Base-by-base conservation (phyloP, 2,113 vertebrate species). In the Amia ocellicauda region DNA sequence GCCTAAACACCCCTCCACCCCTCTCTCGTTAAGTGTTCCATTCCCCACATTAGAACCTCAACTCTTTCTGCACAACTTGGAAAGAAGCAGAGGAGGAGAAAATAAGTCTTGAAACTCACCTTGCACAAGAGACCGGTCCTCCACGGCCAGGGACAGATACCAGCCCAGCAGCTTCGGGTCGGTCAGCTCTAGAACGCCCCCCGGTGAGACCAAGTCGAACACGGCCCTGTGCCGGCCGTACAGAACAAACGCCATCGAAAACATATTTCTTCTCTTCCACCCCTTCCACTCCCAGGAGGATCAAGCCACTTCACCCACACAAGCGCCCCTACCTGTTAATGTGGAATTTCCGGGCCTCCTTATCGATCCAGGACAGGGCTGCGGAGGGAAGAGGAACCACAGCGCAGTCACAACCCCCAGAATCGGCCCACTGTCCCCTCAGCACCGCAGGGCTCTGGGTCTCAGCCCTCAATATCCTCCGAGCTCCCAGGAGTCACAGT, bases 91-190 rank as follows among this genome's bases (percentile, higher is more conserved):
- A 13, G 14, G 5, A 36, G 43, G 16, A 16, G 23, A 52, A 40
- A 16, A 3, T 41, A 24, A 29, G 1, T 24, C 22, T 20, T 8
- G 4, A 19, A 7, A 45, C n/a, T 28, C 51, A 85, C 87, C 74
- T 55, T 73, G 72, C 27, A 86, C 81, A 49, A 83, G 19, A n/a
- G 28, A 58, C 20, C 67, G 67, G 66, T 85, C 80, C 3, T 80
- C 72, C 0, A 28, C 17, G 50, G 74, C 36, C 63, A 87, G 65
- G 23, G 9, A 1, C 0, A 77, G 56, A 14, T 81, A 85, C 87
- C 86, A 87, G 10, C 42, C 2, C 31, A 81, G 72, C 59, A 88
- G 59, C 60, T 26, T 77, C 2, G 60, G 56, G 68, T 83, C 82
- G 1, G 47, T 75, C 11, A 85, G 42, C 1, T 71, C 14, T 4